Evolutionary conservation across 2,888 invertebrate species (phyloP).

Genomic region (Drosophila meridionalis): DNA sequence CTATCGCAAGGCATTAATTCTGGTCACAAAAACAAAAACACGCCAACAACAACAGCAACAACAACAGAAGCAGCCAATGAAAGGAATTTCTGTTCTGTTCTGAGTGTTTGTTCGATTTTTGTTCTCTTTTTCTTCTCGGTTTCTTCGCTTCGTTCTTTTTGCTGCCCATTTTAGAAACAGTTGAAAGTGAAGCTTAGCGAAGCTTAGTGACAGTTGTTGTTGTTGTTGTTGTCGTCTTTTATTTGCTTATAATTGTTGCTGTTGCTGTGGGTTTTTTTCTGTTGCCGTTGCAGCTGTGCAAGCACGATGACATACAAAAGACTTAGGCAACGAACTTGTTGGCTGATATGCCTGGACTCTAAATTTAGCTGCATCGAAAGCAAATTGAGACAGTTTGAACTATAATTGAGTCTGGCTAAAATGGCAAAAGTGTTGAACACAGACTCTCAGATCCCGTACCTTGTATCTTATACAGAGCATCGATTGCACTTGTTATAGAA

Average conservation of each 20-base stretch:
- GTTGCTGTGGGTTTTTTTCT: neutral
- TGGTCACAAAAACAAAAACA: conserved; percentile 39
- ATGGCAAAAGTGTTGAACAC: neutral
- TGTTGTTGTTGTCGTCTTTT: conserved; percentile 29
- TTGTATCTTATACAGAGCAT: too few relatives aligned
- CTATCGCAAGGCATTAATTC: conserved; percentile 83
- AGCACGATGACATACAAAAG: conserved; percentile 62
- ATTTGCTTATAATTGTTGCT: conserved; percentile 8
- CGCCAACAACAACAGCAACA: conserved; percentile 8
- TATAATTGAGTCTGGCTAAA: neutral
- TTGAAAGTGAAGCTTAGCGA: conserved; percentile 72
- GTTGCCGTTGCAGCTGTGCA: conserved; percentile 36
- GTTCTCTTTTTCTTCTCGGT: conserved; percentile 23
- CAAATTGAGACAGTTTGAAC: neutral
- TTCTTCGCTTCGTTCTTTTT: conserved; percentile 9
- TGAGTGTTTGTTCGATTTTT: conserved; percentile 50
- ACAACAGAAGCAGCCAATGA: conserved; percentile 41
- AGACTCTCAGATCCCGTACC: too few relatives aligned
- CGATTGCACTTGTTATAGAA: neutral
- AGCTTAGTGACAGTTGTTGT: conserved; percentile 55
- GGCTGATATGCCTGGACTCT: neutral
- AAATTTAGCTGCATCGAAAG: neutral
- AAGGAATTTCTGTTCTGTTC: conserved; percentile 61
- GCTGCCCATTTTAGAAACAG: conserved; percentile 42
- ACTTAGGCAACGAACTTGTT: conserved; percentile 63